phyloP scores from a whole-genome alignment of 2,113 vertebrate genomes.

The Leptocoma aspasia region DNA sequence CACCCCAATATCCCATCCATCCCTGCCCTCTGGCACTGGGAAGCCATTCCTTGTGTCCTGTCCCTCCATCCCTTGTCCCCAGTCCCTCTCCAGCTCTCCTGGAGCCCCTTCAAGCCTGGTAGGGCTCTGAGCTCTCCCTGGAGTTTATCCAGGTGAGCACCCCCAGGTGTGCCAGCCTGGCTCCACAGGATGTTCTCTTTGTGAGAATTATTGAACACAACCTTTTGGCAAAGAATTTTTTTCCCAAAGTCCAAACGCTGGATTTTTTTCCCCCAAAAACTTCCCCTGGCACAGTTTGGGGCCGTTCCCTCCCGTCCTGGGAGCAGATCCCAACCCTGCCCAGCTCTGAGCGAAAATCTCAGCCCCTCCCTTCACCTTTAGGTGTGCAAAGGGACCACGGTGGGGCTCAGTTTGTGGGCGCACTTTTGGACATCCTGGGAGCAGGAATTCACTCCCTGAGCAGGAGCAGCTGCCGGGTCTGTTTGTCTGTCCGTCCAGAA shows the following conservation, averaged over 20 bases:
- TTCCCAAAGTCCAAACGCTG: neutral
- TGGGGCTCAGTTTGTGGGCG: fast-evolving
- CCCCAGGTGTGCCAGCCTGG: neutral
- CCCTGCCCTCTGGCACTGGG: neutral
- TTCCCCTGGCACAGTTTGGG: neutral
- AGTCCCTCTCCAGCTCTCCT: neutral
- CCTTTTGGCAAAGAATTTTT: too few relatives aligned
- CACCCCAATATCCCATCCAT: neutral
- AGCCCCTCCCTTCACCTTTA: neutral
- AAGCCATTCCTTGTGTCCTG: neutral
- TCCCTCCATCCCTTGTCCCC: neutral
- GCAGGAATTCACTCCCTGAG: neutral
- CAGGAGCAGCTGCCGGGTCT: fast-evolving
- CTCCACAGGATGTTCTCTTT: neutral
- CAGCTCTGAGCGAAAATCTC: neutral
- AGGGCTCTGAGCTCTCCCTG: neutral
- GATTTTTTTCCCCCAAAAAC: too few relatives aligned
- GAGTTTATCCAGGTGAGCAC: neutral
- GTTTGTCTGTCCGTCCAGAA: neutral
- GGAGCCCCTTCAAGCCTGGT: neutral
- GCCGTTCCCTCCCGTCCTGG: neutral
- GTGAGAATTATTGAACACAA: neutral
- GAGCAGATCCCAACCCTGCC: neutral
- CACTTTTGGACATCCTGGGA: neutral
- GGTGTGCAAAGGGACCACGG: neutral